These are phyloP conservation scores for Amniataba percoides DNA, from an alignment of 2,797 vertebrate genomes.

Conservation along the genomic window DNA sequence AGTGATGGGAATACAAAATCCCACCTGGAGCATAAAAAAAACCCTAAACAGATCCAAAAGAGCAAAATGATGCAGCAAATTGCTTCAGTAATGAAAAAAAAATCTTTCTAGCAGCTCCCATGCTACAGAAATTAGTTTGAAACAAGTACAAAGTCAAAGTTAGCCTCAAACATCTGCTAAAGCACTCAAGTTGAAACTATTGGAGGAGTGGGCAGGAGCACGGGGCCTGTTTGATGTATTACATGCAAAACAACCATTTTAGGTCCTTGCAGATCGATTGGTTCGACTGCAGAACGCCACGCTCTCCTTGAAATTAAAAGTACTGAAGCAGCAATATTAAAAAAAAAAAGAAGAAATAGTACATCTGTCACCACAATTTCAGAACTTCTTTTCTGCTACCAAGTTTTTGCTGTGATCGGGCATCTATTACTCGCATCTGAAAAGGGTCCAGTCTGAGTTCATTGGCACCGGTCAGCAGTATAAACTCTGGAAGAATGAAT, in stretches of 20 bases:
- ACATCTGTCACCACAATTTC: constrained; percentile 33
- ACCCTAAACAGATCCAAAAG: constrained; percentile 39
- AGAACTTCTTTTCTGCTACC: constrained; percentile 17
- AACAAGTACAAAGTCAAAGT: constrained; percentile 60
- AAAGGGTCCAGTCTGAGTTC: constrained; percentile 50
- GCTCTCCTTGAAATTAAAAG: constrained; percentile 43
- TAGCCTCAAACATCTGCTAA: constrained; percentile 71
- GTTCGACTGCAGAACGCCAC: constrained; percentile 32
- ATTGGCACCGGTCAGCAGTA: constrained; percentile 55
- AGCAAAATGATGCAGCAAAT: constrained; percentile 61
- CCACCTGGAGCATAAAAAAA: constrained; percentile 26
- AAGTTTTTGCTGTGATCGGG: constrained; percentile 24
- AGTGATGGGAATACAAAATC: constrained; percentile 52
- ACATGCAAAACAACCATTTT: constrained; percentile 59
- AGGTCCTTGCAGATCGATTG: constrained; percentile 40
- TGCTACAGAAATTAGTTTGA: constrained; percentile 52
- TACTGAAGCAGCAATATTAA: constrained; percentile 18
- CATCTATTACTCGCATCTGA: constrained; percentile 33
- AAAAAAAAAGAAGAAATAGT: constrained; percentile 20
- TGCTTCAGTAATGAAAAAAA: constrained; percentile 40
- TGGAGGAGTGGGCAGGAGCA: constrained; percentile 40
- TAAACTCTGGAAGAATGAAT: constrained; percentile 59
- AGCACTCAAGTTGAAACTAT: constrained; percentile 54
- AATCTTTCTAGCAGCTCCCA: constrained; percentile 40
- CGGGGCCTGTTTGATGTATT: constrained; percentile 55